Base-by-base conservation (phyloP, 1,140 invertebrate species). In the Octopus sinensis region DNA sequence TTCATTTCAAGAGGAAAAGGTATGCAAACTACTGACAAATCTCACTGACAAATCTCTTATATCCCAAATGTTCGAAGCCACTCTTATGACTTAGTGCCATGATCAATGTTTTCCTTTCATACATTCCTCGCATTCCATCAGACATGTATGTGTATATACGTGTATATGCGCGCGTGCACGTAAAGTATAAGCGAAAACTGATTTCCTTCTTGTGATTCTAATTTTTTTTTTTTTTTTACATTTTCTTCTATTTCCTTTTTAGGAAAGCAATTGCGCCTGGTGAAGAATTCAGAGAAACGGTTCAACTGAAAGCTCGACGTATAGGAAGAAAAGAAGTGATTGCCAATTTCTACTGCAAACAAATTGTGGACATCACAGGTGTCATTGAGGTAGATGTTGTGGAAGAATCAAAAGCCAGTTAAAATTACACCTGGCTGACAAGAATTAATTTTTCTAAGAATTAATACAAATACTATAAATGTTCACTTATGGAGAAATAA, bases 351-450 rank as follows among this genome's bases (percentile, higher is more conserved):
- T 84, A 87, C 62, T 87, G 88, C 76, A 87, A 86, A 80, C 88
- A 89, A 79, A 83, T 89, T n/a, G 87, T 86, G 84, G 86, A 89
- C 81, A 85, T 89, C 54, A 86, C 86, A 10, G 86, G 87, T n/a
- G 86, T 86, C 6, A 85, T 84, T 4, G 86, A 87, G 56, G 83
- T 89, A 9, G 87, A 89, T 79, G 84, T 89, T 56, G 79, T 84
- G 5, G 86, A 81, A n/a, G 85, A 86, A 51, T 54, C 62, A 4
- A 78, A 68, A 54, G 62, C 77, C 5, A 78, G 77, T 54, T 73
- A 17, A 73, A 68, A 13, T n/a, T 13, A 13, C n/a, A 12, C n/a
- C 62, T 13, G n/a, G 12, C 62, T n/a, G n/a, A 13, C n/a, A 13
- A n/a, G n/a, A 68, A 13, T 13, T n/a, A 12, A 13, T 68, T 13